phyloP scores from a whole-genome alignment of 1,140 invertebrate species.

The Pseudomyrmex cubaensis region DNA sequence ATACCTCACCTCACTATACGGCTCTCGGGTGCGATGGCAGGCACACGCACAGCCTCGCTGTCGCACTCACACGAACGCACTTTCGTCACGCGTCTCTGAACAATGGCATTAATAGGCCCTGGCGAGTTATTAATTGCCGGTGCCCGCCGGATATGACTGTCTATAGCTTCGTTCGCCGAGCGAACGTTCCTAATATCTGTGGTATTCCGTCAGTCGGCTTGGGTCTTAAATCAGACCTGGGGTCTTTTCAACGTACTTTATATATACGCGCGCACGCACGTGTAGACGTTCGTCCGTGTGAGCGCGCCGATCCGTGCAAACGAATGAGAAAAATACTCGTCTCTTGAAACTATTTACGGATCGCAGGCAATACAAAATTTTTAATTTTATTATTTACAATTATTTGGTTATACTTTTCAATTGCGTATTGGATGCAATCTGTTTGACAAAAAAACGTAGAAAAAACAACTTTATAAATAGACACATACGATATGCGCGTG shows the following conservation, averaged over 20 bases:
- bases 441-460: neutral
- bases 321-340: constrained; percentile 14
- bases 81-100: constrained; percentile 85
- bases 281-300: neutral
- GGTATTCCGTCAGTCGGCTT: constrained; percentile 68
- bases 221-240: constrained; percentile 63
- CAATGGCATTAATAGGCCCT: constrained; percentile 85
- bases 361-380: neutral
- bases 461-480: neutral
- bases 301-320: constrained; percentile 36
- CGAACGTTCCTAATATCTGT: constrained; percentile 78
- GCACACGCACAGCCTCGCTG: constrained; percentile 60
- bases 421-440: neutral
- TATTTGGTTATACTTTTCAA: neutral
- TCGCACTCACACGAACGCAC: constrained; percentile 70
- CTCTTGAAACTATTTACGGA: neutral
- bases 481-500: neutral
- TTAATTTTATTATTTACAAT: neutral
- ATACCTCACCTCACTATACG: constrained; percentile 14
- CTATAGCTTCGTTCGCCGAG: constrained; percentile 81
- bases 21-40: constrained; percentile 59
- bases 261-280: neutral
- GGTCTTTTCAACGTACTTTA: constrained; percentile 46
- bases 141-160: constrained; percentile 84
- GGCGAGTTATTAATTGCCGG: constrained; percentile 85